phyloP scores from a whole-genome alignment of 2,888 invertebrate species.

The Conomelus anceps region DNA sequence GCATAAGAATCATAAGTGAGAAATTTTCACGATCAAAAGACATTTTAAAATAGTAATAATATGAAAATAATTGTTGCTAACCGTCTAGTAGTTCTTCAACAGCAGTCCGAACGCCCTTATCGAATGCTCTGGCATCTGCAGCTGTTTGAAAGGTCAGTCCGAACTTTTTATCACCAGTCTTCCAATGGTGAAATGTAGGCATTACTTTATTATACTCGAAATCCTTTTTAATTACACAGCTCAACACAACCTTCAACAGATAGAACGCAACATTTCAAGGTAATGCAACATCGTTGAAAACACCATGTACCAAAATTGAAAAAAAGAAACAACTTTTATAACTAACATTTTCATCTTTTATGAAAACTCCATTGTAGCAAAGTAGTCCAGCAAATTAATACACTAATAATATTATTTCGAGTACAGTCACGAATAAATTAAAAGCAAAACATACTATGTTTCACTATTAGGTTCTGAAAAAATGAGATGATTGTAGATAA shows the following conservation, averaged over 20 bases:
- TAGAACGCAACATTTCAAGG: not conserved
- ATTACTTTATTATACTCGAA: conserved; percentile 96
- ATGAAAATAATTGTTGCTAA: conserved; percentile 47
- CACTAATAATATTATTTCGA: too few relatives aligned
- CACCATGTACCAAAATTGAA: not conserved
- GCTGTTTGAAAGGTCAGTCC: conserved; percentile 94
- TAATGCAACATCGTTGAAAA: not conserved
- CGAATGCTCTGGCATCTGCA: conserved; percentile 89
- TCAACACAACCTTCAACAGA: conserved; percentile 70
- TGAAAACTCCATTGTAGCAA: too few relatives aligned
- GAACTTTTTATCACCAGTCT: conserved; percentile 89
- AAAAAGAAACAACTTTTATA: not conserved
- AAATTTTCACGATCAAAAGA: too few relatives aligned
- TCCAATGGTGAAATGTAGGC: conserved; percentile 98
- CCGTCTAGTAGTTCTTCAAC: conserved; percentile 87
- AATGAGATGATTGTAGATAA: too few relatives aligned
- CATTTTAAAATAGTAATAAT: too few relatives aligned
- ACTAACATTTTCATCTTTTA: not conserved
- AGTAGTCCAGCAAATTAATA: too few relatives aligned
- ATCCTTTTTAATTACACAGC: conserved; percentile 91
- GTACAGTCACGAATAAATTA: too few relatives aligned
- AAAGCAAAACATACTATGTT: too few relatives aligned
- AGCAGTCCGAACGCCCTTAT: conserved; percentile 82
- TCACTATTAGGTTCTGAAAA: too few relatives aligned
- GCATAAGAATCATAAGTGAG: too few relatives aligned